Percentiles rank a stretch among this genome's conserved stretches.
phyloP scores from a whole-genome alignment of 2,797 vertebrate genomes.

The Pseudochirops cupreus region DNA sequence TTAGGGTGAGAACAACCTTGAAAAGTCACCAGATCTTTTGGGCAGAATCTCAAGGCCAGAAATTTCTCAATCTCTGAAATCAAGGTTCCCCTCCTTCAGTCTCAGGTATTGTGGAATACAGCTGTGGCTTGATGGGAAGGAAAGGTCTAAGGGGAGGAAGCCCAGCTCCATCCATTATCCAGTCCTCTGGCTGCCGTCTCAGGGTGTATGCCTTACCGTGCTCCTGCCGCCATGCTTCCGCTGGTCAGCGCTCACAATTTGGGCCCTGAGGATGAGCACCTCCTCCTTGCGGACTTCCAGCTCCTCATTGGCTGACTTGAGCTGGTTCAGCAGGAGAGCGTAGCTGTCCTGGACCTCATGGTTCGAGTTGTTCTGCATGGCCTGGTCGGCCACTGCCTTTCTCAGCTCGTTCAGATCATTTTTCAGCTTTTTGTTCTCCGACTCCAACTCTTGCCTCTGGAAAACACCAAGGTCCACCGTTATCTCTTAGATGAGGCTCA shows the following conservation, averaged over 20 bases:
- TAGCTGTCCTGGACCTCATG: constrained; percentile 88
- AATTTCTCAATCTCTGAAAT: neutral
- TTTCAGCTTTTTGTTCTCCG: constrained; percentile 97
- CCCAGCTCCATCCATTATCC: no score
- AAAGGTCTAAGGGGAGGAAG: neutral
- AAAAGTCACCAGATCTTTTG: constrained; percentile 4
- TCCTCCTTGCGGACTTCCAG: constrained; percentile 97
- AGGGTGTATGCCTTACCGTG: constrained; percentile 52
- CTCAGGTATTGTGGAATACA: neutral
- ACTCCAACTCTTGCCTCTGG: constrained; percentile 96
- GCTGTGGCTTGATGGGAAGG: accelerated
- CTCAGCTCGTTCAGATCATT: constrained; percentile 95
- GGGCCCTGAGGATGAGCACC: constrained; percentile 93
- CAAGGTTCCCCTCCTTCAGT: neutral
- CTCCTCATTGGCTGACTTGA: constrained; percentile 93
- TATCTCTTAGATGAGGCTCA: neutral
- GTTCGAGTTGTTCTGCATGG: constrained; percentile 82
- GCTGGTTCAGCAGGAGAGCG: constrained; percentile 91
- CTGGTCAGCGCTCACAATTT: constrained; percentile 91
- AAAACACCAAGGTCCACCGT: constrained; percentile 33
- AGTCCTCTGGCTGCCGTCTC: accelerated
- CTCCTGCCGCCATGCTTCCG: constrained; percentile 81
- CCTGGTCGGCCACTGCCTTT: constrained; percentile 87
- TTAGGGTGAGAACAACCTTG: neutral
- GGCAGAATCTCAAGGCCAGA: neutral